Base-by-base conservation (phyloP, 2,113 vertebrate species). In the Embiotoca jacksoni region DNA sequence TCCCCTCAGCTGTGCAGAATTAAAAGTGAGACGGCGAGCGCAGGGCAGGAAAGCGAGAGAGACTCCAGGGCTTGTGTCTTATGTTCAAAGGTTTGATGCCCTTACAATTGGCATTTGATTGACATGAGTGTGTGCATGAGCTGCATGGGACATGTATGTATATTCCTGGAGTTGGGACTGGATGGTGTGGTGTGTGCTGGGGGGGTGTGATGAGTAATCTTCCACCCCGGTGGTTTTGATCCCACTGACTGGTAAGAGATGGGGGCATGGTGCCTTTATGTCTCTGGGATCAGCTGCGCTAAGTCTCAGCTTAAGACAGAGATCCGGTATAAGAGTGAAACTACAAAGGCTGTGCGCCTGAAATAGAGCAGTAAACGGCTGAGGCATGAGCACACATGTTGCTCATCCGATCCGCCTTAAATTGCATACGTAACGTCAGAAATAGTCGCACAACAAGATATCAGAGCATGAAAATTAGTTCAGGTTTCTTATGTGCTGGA, bases 241-340 rank as follows among this genome's bases (percentile, higher is more conserved):
- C 91, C 87, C 53, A 65, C 15, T 70, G 86, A 84, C 78, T 81
- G 64, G 81, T 81, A 53, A 63, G 81, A 82, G 80, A 90, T 81
- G 87, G 53, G 55, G 56, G 36, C 81, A 65, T 88, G 95, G 93
- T 95, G 94, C 94, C 95, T 92, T 77, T 1, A 76, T 89, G 94
- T 95, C 94, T 94, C 89, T 66, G 77, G 89, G 84, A 92, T 93
- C 93, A 93, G 91, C 89, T 93, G 90, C 39, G 58, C 79, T 86
- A 93, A 94, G 89, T 86, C 92, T 10, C 53, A 85, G 91, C 90
- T 93, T 93, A 93, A 86, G 79, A 83, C 72, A 74, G 87, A 90
- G 91, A 91, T 91, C 90, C 67, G 73, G 77, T 85, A 14, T 46
- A 58, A 81, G 86, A 91, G 82, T 90, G 88, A 89, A 82, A 87